These are phyloP conservation scores for Hippoglossus hippoglossus DNA, from an alignment of 2,797 vertebrate species.

Conservation along the genomic window DNA sequence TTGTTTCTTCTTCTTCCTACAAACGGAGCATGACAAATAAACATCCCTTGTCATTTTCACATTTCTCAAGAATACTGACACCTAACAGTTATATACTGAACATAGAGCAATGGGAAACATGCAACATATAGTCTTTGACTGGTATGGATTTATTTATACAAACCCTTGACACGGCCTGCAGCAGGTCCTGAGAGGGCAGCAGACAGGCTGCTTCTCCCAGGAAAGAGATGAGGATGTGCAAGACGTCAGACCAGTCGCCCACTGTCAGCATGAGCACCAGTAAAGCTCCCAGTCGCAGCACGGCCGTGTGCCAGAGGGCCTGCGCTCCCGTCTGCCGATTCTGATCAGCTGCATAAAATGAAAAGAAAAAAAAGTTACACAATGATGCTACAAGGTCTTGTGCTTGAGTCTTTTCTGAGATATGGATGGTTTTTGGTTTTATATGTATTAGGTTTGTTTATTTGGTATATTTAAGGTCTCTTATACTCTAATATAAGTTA, in stretches of 20 bases:
- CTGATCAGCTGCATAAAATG: slow-evolving; percentile 83
- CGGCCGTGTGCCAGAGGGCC: slow-evolving; percentile 76
- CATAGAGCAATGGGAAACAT: background rate
- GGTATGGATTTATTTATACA: background rate
- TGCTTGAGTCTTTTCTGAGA: background rate
- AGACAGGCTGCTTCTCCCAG: slow-evolving; percentile 88
- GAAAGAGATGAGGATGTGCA: slow-evolving; percentile 84
- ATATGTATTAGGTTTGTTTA: background rate
- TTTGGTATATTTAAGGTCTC: background rate
- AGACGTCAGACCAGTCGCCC: slow-evolving; percentile 87
- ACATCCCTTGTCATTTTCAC: background rate
- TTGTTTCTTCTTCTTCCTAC: slow-evolving; percentile 67
- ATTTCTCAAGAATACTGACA: background rate
- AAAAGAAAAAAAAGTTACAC: background rate
- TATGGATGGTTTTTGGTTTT: background rate
- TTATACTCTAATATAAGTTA: background rate
- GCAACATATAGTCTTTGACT: background rate
- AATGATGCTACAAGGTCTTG: background rate
- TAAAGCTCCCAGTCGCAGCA: slow-evolving; percentile 87
- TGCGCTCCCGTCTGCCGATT: slow-evolving; percentile 60
- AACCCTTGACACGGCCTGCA: slow-evolving; percentile 81
- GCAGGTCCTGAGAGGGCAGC: slow-evolving; percentile 71
- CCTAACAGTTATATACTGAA: background rate
- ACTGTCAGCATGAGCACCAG: slow-evolving; percentile 89
- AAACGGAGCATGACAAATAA: slow-evolving; percentile 24